Conservation (phyloP, 2,888 invertebrate genomes). For the Euclidia mi region DNA sequence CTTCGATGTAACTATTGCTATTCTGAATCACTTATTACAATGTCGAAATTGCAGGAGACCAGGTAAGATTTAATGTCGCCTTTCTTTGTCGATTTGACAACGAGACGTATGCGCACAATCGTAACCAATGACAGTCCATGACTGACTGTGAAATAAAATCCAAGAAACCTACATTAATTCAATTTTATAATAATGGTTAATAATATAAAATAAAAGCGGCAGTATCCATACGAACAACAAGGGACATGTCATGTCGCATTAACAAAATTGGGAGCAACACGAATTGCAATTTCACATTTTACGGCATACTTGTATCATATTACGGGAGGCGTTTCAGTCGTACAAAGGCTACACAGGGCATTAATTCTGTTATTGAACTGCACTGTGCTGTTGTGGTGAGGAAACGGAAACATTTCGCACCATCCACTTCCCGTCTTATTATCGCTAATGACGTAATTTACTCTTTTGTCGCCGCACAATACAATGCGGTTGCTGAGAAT, state of each 20-base stretch:
- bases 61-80: too few relatives aligned
- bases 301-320: conserved; percentile 13
- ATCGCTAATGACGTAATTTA: conserved; percentile 54
- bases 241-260: conserved; percentile 2
- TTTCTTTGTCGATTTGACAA: too few relatives aligned
- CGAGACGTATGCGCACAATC: too few relatives aligned
- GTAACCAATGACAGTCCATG: too few relatives aligned
- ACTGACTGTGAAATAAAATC: too few relatives aligned
- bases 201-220: too few relatives aligned
- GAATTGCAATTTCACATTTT: conserved; percentile 9
- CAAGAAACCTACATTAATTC: too few relatives aligned
- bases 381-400: conserved; percentile 46
- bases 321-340: conserved; percentile 23
- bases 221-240: background rate
- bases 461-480: conserved; percentile 50
- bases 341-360: conserved; percentile 52
- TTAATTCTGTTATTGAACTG: conserved; percentile 64
- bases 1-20: too few relatives aligned
- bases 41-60: too few relatives aligned
- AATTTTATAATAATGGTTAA: too few relatives aligned
- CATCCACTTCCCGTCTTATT: conserved; percentile 56
- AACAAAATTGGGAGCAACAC: conserved; percentile 3
- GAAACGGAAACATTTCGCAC: conserved; percentile 44
- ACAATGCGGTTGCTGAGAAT: conserved; percentile 33
- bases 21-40: too few relatives aligned